A percentile compares a stretch with the other conserved stretches of the same genome.
phyloP scores from a whole-genome alignment of 2,797 vertebrate species.

The Benthosema pterotum region DNA sequence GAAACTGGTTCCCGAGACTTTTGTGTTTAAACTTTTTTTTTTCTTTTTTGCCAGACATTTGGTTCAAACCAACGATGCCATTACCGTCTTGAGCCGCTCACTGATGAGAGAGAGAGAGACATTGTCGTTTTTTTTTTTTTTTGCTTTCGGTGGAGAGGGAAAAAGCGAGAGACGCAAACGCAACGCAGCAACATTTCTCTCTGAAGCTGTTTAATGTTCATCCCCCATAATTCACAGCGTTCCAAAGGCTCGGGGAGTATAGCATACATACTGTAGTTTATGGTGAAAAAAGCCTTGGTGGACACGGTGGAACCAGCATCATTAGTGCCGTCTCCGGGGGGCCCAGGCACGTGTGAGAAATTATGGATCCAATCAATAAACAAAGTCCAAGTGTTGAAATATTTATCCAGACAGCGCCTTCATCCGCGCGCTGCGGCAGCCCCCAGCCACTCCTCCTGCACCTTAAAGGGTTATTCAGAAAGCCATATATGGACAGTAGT shows the following conservation, averaged over 20 bases:
- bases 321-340: slow-evolving; percentile 82
- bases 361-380: slow-evolving; percentile 87
- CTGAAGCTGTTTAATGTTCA: slow-evolving; percentile 84
- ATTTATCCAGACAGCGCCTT: slow-evolving; percentile 85
- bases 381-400: slow-evolving; percentile 89
- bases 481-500: slow-evolving; percentile 83
- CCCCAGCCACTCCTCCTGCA: slow-evolving; percentile 84
- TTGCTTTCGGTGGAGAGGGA: slow-evolving; percentile 49
- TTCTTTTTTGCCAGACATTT: slow-evolving; percentile 45
- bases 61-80: slow-evolving; percentile 72
- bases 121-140: too few species aligned
- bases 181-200: slow-evolving; percentile 75
- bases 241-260: slow-evolving; percentile 67
- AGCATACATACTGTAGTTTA: too few species aligned
- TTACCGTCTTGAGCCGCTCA: slow-evolving; percentile 58
- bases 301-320: slow-evolving; percentile 86
- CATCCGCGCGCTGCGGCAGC: slow-evolving; percentile 79
- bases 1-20: slow-evolving; percentile 33
- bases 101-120: slow-evolving; percentile 66
- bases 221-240: slow-evolving; percentile 82
- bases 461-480: slow-evolving; percentile 86
- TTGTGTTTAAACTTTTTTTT: slow-evolving; percentile 49
- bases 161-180: slow-evolving; percentile 54
- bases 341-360: slow-evolving; percentile 85
- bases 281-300: slow-evolving; percentile 82